Evolutionary conservation across 2,113 vertebrate genomes (phyloP).

Genomic region (Pollachius pollachius): DNA sequence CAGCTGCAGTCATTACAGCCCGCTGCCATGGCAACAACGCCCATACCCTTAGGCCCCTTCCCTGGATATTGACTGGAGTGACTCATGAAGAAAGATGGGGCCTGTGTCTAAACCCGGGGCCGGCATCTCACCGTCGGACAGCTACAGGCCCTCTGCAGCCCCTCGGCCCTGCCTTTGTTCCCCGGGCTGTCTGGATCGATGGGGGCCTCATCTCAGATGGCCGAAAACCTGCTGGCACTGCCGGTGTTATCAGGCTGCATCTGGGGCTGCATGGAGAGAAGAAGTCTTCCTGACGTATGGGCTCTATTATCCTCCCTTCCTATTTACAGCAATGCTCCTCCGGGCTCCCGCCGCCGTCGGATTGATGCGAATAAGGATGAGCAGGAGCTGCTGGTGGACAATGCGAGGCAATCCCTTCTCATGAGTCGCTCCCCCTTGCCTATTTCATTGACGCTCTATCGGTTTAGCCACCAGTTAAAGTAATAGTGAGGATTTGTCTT

Average conservation of each 20-base stretch:
- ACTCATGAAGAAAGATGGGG: slow-evolving; percentile 35
- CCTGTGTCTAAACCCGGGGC: neutral
- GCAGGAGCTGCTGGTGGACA: neutral
- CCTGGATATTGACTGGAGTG: slow-evolving; percentile 39
- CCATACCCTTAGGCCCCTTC: slow-evolving; percentile 31
- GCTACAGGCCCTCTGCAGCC: neutral
- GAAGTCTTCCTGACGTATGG: slow-evolving; percentile 43
- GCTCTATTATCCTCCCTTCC: slow-evolving; percentile 35
- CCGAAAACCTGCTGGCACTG: slow-evolving; percentile 47
- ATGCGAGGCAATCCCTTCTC: no score
- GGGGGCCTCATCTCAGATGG: slow-evolving; percentile 49
- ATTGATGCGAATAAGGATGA: neutral
- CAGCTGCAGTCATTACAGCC: no score
- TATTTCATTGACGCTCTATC: no score
- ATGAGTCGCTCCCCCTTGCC: no score
- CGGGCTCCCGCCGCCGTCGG: no score
- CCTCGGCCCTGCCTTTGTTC: neutral
- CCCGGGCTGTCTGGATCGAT: slow-evolving; percentile 48
- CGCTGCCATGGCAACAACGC: slow-evolving; percentile 30
- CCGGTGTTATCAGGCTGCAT: slow-evolving; percentile 62
- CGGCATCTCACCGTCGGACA: neutral
- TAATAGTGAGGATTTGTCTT: no score
- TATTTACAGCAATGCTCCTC: slow-evolving; percentile 9
- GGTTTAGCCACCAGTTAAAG: no score
- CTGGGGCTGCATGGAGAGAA: slow-evolving; percentile 35